phyloP scores from a whole-genome alignment of 2,797 vertebrate genomes.

The Xyrichtys novacula region DNA sequence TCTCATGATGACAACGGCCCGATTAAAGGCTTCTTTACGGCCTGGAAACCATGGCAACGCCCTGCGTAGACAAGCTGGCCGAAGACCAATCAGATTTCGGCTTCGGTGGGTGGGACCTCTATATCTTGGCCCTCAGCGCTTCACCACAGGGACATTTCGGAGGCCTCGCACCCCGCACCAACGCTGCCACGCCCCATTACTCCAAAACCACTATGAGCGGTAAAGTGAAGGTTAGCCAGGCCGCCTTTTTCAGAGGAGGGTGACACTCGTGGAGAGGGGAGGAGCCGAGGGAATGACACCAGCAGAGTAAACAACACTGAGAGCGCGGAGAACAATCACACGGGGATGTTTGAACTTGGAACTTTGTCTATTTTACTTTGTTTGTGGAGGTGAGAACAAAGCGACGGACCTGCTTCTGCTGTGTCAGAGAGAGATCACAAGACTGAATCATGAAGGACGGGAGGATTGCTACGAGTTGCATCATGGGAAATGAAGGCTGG shows the following conservation, averaged over 20 bases:
- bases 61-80: constrained; percentile 72
- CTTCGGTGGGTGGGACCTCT: constrained; percentile 62
- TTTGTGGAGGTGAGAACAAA: constrained; percentile 8
- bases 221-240: constrained; percentile 44
- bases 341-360: background rate
- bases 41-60: constrained; percentile 70
- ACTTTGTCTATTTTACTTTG: background rate
- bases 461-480: too few species aligned
- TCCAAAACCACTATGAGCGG: constrained; percentile 58
- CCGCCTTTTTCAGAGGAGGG: constrained; percentile 30
- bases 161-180: constrained; percentile 54
- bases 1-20: constrained; percentile 70
- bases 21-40: constrained; percentile 75
- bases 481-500: background rate
- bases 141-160: constrained; percentile 66
- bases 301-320: constrained; percentile 48
- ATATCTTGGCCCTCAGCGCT: constrained; percentile 47
- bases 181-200: constrained; percentile 70
- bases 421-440: background rate
- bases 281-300: constrained; percentile 24
- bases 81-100: constrained; percentile 62
- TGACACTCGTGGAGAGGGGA: constrained; percentile 28
- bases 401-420: background rate
- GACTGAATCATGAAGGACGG: background rate
- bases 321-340: background rate